These are phyloP conservation scores for Chlorocebus sabaeus DNA, from an alignment of 2,113 vertebrate species.

Conservation along the genomic window DNA sequence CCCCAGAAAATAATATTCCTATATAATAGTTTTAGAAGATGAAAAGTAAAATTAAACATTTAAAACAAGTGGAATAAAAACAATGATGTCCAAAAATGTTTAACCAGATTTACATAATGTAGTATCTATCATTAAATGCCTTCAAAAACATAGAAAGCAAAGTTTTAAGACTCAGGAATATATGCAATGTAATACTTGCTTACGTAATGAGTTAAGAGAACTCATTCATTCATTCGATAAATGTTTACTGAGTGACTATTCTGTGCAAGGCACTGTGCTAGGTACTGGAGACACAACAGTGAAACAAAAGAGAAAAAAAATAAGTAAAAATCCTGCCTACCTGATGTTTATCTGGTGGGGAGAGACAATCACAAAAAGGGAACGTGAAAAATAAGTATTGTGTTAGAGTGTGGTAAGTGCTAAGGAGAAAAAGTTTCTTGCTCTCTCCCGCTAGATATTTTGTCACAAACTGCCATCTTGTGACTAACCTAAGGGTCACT, in stretches of 20 bases:
- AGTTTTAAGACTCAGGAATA: neutral
- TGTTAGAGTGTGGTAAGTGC: neutral
- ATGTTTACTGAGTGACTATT: neutral
- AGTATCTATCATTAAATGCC: neutral
- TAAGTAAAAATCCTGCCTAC: neutral
- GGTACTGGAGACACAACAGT: neutral
- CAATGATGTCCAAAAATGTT: neutral
- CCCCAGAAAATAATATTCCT: neutral
- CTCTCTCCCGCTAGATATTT: neutral
- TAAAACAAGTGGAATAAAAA: neutral
- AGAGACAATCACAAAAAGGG: neutral
- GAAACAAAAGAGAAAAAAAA: neutral
- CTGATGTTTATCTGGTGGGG: neutral
- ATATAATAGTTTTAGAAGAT: neutral
- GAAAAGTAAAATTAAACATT: neutral
- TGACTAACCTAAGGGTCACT: neutral
- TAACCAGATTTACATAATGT: neutral
- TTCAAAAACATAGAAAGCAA: neutral
- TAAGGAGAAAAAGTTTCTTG: neutral
- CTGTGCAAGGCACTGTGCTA: neutral
- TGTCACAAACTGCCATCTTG: neutral
- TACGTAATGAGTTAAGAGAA: neutral
- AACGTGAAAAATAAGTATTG: neutral
- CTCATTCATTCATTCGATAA: neutral
- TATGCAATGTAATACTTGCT: neutral